Base-by-base conservation (phyloP, 2,797 vertebrate species). In the Sebastes paucispinis region DNA sequence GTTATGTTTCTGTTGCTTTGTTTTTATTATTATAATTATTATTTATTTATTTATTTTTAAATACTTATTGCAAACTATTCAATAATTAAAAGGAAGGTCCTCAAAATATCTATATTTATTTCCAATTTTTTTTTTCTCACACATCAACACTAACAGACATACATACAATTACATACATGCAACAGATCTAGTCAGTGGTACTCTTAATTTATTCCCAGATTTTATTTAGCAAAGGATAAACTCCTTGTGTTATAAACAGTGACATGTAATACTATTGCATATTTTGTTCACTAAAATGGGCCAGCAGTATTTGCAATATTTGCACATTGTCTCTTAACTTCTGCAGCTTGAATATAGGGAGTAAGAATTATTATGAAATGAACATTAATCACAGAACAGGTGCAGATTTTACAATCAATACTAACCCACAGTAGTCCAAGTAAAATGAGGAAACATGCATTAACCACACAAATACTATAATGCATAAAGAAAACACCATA, bases 401-500 rank as follows among this genome's bases (percentile, higher is more conserved):
- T 55, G 54, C 54, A 55, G 11, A 12, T 13, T 5, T 55, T 31
- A 5, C 18, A 20, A 32, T 32, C 59, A 34, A 11, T 36, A 34
- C 0, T 39, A 8, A 14, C 6, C 55, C 12, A 16, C 24, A 18
- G 6, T 3, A 27, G 13, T 1, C 6, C 0, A 18, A 1, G 14
- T 16, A 29, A 59, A 29, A 1, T 3, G 6, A 59, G 14, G 57
- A 36, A 36, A 5, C 36, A 36, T 36, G 36, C 34, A 36, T 36
- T 2, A 36, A 4, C 34, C 34, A 36, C 34, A 36, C 4, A 36
- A 36, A 36, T 36, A 36, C 34, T 12, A 12, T 12, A 36, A 34
- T 1, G 32, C n/a, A n/a, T n/a, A n/a, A n/a, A n/a, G n/a, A n/a
- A n/a, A n/a, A n/a, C n/a, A n/a, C n/a, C 32, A 36, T 36, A 12